Base-by-base conservation (phyloP, 2,797 vertebrate species). In the Myotis findleyi region DNA sequence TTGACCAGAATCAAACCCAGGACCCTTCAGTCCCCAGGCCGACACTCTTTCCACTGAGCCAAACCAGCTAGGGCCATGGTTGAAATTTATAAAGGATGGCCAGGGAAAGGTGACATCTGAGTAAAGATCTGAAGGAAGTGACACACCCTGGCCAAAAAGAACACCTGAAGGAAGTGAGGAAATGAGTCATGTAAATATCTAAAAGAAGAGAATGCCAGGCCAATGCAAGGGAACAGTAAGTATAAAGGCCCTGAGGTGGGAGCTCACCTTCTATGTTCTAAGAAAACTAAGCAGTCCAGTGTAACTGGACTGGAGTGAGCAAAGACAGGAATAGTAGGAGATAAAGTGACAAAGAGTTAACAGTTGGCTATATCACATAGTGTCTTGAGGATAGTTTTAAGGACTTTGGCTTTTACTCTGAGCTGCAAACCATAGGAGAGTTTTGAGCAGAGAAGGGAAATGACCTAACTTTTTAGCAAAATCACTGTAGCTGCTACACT, bases 71-170 rank as follows among this genome's bases (percentile, higher is more conserved):
- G 57, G 57, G 25, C 25, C 57, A 13, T 64, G 57, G n/a, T 75
- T 87, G 18, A 92, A 82, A 73, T 87, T 49, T 82, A 92, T 55
- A 87, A 87, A 87, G 9, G 5, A 25, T 92, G 55, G 30, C 33
- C 49, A 68, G 16, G 13, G 59, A 88, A 89, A 92, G 38, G 25
- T 66, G 64, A 62, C 64, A 87, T 87, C 53, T 77, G 66, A 89
- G 44, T 82, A 59, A 92, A 94, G 59, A 89, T 47, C 27, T 30
- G 30, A 85, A 80, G 44, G 41, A 93, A 88, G 30, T 57, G 14
- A 91, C 64, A 80, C 72, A 16, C n/a, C n/a, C 64, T 33, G n/a
- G 16, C n/a, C 59, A 66, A 66, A 66, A 66, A 33, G 33, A 66
- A 66, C 3, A 72, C 82, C 21, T 30, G 25, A 88, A 80, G 51